phyloP scores from a whole-genome alignment of 2,888 invertebrate genomes.

The Idaea biselata region DNA sequence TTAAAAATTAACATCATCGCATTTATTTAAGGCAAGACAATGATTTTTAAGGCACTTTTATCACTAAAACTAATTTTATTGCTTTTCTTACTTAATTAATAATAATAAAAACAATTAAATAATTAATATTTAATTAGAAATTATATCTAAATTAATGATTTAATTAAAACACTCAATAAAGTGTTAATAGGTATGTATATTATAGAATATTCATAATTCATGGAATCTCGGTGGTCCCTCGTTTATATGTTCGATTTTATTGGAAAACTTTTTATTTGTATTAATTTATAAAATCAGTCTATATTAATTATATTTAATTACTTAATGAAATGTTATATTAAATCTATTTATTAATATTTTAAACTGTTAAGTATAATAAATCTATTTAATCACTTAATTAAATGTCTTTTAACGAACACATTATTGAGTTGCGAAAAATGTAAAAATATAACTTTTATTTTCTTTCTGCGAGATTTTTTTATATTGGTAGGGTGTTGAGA shows the following conservation, averaged over 20 bases:
- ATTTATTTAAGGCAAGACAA: constrained; percentile 56
- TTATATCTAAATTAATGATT: background rate
- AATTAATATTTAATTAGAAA: background rate
- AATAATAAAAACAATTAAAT: background rate
- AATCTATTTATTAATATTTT: background rate
- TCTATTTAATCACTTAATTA: background rate
- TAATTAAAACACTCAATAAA: constrained; percentile 3
- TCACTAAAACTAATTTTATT: constrained; percentile 2
- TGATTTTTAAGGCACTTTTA: constrained; percentile 54
- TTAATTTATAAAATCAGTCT: background rate
- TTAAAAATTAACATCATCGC: background rate
- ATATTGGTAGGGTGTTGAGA: too few species aligned
- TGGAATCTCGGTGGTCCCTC: constrained; percentile 6
- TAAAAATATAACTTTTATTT: background rate
- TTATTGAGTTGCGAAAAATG: background rate
- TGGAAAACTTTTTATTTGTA: background rate
- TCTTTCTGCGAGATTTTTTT: too few species aligned
- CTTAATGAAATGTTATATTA: background rate
- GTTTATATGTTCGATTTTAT: background rate
- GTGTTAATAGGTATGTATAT: background rate
- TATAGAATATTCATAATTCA: background rate
- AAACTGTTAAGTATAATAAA: background rate
- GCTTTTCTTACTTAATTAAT: background rate
- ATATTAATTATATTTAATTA: background rate
- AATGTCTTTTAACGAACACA: background rate